phyloP scores from a whole-genome alignment of 2,888 invertebrate species.

The Leptinotarsa juncta region DNA sequence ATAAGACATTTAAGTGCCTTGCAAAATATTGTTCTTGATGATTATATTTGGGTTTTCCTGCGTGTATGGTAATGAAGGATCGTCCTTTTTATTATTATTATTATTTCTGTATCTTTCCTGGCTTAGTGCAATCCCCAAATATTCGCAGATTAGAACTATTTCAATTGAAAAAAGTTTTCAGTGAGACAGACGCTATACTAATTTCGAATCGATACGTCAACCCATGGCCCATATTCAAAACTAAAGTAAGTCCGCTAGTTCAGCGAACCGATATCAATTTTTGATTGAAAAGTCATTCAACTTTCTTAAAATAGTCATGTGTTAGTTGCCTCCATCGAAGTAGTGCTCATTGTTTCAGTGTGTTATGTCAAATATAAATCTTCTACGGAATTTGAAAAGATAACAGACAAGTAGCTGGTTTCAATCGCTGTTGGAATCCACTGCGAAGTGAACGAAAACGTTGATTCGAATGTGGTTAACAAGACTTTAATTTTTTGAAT shows the following conservation, averaged over 20 bases:
- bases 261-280: slow-evolving; percentile 56
- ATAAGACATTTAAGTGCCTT: no score
- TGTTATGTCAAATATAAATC: slow-evolving; percentile 13
- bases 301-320: slow-evolving; percentile 46
- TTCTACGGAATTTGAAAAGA: not conserved
- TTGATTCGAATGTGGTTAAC: not conserved
- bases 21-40: no score
- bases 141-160: no score
- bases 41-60: no score
- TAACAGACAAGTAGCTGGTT: not conserved
- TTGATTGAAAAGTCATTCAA: slow-evolving; percentile 56
- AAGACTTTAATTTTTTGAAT: no score
- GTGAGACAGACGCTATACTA: no score
- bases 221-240: not conserved
- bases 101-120: no score
- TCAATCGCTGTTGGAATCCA: not conserved
- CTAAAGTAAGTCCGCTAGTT: slow-evolving; percentile 39
- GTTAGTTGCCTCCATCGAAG: not conserved
- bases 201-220: not conserved
- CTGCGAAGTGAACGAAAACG: not conserved
- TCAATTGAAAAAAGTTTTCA: no score
- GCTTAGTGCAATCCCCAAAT: no score
- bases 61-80: no score
- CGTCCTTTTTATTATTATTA: no score
- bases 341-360: slow-evolving; percentile 1